Percentiles rank a stretch among this genome's conserved stretches.
These are phyloP conservation scores for Acheta domesticus DNA, from an alignment of 2,888 invertebrate species.

Conservation along the genomic window DNA sequence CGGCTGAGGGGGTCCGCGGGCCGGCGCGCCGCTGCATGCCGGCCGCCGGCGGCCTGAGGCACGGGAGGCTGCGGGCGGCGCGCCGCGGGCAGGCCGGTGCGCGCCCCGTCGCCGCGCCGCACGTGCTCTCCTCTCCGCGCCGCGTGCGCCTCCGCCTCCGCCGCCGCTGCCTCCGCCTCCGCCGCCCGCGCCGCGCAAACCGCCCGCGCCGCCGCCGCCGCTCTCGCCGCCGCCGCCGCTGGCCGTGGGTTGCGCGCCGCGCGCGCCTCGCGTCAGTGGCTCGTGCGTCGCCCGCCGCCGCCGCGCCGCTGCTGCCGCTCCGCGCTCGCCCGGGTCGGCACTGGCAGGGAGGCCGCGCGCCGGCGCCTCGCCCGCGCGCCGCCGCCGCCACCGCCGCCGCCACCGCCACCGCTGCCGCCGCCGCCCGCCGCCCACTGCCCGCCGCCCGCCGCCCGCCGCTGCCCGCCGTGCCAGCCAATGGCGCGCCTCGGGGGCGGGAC, in stretches of 20 bases:
- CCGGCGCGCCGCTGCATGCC: too few relatives aligned
- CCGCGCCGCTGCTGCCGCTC: background rate
- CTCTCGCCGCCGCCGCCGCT: background rate
- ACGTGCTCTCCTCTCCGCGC: background rate
- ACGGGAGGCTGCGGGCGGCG: too few relatives aligned
- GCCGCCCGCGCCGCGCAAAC: too few relatives aligned
- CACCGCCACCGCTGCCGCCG: background rate
- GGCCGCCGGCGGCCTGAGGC: too few relatives aligned
- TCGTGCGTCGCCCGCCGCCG: background rate
- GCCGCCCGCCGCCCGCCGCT: background rate
- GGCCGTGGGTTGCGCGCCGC: background rate
- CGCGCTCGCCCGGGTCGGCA: background rate
- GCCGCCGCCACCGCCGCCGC: background rate
- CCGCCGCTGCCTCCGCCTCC: background rate
- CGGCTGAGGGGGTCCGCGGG: too few relatives aligned
- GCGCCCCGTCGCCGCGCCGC: background rate
- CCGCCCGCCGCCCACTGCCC: background rate
- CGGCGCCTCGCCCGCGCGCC: background rate
- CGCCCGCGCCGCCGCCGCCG: too few relatives aligned
- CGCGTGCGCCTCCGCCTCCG: background rate
- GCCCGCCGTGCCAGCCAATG: background rate
- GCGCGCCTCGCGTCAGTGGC: background rate
- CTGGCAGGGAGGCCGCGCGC: background rate
- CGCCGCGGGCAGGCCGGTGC: background rate
- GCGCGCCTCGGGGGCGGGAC: background rate